Base-by-base conservation (phyloP, 2,888 invertebrate species). In the Agrotis segetum region DNA sequence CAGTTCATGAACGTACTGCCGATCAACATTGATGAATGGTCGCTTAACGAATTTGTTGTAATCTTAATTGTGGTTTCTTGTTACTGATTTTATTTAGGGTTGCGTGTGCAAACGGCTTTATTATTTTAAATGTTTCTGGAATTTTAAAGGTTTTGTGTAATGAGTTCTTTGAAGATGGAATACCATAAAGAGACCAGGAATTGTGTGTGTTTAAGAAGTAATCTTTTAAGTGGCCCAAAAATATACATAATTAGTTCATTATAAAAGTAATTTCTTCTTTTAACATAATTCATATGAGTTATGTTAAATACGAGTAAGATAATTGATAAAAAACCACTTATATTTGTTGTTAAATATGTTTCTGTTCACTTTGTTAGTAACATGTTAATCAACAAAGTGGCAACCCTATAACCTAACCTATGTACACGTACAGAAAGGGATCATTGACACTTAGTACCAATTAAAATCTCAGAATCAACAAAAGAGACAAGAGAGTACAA, bases 21-120 rank as follows among this genome's bases (percentile, higher is more conserved):
- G 93, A 93, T 94, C 94, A 93, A 81, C 55, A 79, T 86, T 90
- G 90, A 91, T 94, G 91, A 94, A 94, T 93, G 88, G 87, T 82
- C 84, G 89, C 90, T 89, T 94, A 94, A 94, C 93, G 93, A 94
- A 94, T 94, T 92, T 90, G 90, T 92, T 92, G 88, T 91, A 89
- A 84, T 89, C 83, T 89, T 92, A 92, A 92, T 93, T 91, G 89
- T 88, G 84, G 82, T 88, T 88, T 87, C 92, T 93, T 92, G 92
- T 89, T 87, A 85, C 87, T 89, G 81, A 87, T 75, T 81, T 83
- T 63, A 60, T 76, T 29, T 79, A 85, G 86, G 84, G 83, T 79
- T 82, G 82, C 76, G 68, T 79, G 71, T 65, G 50, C 2, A 62
- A 66, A 76, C 71, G 46, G 47, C 47, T 66, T 53, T 73, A 76